Conservation (phyloP, 2,888 invertebrate genomes). For the Thecophora atra region DNA sequence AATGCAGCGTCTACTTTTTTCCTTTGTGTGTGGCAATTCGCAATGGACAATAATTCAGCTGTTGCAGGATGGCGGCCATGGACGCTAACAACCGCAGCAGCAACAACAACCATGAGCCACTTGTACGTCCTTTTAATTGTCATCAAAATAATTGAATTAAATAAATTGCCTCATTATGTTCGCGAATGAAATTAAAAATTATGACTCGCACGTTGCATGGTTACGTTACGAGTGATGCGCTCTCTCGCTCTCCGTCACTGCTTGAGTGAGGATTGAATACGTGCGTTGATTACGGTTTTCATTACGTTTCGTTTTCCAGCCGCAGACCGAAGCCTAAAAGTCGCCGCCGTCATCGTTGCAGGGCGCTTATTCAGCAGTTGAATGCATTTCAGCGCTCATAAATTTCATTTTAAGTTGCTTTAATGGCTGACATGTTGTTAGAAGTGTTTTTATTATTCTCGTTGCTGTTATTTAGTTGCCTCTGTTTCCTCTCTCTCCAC, state of each 20-base stretch:
- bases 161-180: conserved; percentile 66
- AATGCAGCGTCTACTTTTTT: not conserved
- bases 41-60: conserved; percentile 26
- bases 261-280: conserved; percentile 16
- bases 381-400: conserved; percentile 27
- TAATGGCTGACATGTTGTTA: conserved; percentile 19
- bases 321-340: not conserved
- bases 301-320: not conserved
- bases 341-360: not conserved
- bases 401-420: conserved; percentile 24
- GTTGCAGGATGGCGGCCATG: conserved; percentile 11
- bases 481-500: not conserved
- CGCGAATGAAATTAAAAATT: conserved; percentile 36
- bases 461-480: not conserved
- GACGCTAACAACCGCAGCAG: not conserved
- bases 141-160: conserved; percentile 66
- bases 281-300: conserved; percentile 27
- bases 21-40: no score
- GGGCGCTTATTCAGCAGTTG: conserved; percentile 18
- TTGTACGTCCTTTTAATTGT: conserved; percentile 52
- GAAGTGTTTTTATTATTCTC: conserved; percentile 3
- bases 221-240: not conserved
- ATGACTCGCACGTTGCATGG: conserved; percentile 1
- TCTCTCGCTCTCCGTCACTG: not conserved
- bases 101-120: conserved; percentile 9